phyloP scores from a whole-genome alignment of 2,113 vertebrate species.

The Myrmecophaga tridactyla region DNA sequence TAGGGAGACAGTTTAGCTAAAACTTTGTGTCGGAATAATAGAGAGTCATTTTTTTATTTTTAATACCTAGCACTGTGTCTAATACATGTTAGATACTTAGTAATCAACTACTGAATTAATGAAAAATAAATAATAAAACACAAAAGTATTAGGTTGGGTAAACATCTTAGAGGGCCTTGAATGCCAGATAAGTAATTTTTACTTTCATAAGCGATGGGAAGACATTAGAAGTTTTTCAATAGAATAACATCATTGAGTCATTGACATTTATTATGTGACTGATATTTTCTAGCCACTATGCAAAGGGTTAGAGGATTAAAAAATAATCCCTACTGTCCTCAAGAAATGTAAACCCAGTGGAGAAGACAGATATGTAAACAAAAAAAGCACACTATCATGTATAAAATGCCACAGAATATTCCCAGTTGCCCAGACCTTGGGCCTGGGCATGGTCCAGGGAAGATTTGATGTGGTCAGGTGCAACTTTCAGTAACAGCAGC shows the following conservation, averaged over 20 bases:
- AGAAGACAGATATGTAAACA: background rate
- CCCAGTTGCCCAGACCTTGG: background rate
- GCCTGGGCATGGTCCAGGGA: background rate
- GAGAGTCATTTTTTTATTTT: background rate
- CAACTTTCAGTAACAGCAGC: background rate
- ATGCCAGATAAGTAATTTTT: conserved; percentile 13
- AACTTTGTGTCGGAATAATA: background rate
- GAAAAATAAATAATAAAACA: background rate
- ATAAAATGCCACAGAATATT: background rate
- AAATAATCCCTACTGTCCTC: background rate
- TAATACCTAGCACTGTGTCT: background rate
- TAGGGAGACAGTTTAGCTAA: background rate
- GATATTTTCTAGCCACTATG: background rate
- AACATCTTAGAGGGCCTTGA: background rate
- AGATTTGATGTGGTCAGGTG: background rate
- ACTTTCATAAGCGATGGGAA: background rate
- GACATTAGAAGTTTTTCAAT: background rate
- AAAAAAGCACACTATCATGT: background rate
- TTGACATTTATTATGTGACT: background rate
- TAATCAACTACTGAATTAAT: background rate
- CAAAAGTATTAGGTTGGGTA: background rate
- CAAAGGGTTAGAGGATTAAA: background rate
- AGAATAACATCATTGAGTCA: background rate
- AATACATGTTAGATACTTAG: background rate
- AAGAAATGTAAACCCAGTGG: background rate